Evolutionary conservation across 2,113 vertebrate species (phyloP), one percentile per base, ranked within the genome.

Genomic region (Tetraodon nigroviridis): DNA sequence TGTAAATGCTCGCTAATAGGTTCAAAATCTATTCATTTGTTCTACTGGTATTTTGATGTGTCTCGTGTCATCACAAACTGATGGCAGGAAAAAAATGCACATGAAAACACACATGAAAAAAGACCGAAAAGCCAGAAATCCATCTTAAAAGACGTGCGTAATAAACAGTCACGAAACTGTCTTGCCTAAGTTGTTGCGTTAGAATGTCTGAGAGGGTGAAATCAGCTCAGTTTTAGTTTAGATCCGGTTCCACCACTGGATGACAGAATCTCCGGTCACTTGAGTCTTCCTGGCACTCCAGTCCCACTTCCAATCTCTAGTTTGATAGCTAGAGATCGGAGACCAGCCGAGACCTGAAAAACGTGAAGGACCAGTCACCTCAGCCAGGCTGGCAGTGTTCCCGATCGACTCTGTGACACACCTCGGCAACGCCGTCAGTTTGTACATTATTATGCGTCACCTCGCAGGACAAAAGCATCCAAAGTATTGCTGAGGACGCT

Each of bases 301-400:
- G 44, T 46, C 46, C 47, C 16, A 7, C 51, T 40, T 40, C 19
- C 24, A 58, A n/a, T n/a, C n/a, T n/a, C 54, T 69, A 19, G n/a
- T 61, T 51, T 42, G 65, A 70, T 71, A 71, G 69, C 7, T 52
- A 53, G 12, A 18, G 65, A 72, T 82, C 79, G 74, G 62, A 79
- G 71, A 46, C 17, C 13, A 15, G 64, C 67, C 67, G 69, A 58
- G 70, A 84, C 89, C 77, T 75, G 88, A 85, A 83, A 87, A 89
- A 88, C 90, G 14, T 82, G 90, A 80, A 67, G 48, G 67, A 65
- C 84, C 58, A 73, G 82, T 87, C 75, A 57, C 65, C 46, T 75
- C 14, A 41, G 76, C 62, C 56, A 68, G 73, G 81, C 78, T 76
- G 65, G 78, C 80, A 78, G 64, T 60, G 55, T 75, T 51, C 55